Evolutionary conservation across 2,888 invertebrate species (phyloP), one percentile per base, ranked within the genome.

Genomic region (Cheilosia urbana): DNA sequence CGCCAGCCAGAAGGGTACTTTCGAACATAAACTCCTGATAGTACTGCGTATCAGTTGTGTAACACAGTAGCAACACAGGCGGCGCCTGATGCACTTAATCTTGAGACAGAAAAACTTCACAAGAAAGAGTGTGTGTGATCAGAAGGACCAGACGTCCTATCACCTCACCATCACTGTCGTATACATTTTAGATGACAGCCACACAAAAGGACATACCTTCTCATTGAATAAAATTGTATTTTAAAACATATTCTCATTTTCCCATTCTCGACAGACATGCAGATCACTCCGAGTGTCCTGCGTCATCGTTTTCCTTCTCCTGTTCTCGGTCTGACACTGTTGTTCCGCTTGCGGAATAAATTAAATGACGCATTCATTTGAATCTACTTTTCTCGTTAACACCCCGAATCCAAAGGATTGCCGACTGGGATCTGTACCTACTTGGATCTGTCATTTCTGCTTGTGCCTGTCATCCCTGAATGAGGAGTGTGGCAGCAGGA

Each of bases 221-320:
- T 21, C 47, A 42, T 60, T 80, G 80, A 79, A 84, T 84, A 71
- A 84, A 84, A 84, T 84, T 84, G 80, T 76, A 71, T 79, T 75
- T 79, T 65, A 73, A 78, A 73, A 66, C n/a, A 34, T 62, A 62
- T 73, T 72, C 58, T 80, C 45, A 73, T 63, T 73, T 69, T 60
- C 53, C 37, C 58, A 17, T 24, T 19, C 55, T 34, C n/a, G n/a
- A n/a, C 19, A 47, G 24, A 24, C 4, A 51, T 51, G 17, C 11
- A 13, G 11, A 19, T 49, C 19, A 19, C 19, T 19, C 21, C 15
- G 5, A 15, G 24, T 47, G 6, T 19, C 3, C 9, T 47, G 9
- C 17, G 7, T 47, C 45, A 17, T 17, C 17, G 15, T 19, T 45
- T 45, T 57, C 65, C 37, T 40, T 42, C 27, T 19, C 27, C 53